Evolutionary conservation across 1,140 invertebrate genomes (phyloP), one percentile per base, ranked within the genome.

Genomic region (Nebria ingens): DNA sequence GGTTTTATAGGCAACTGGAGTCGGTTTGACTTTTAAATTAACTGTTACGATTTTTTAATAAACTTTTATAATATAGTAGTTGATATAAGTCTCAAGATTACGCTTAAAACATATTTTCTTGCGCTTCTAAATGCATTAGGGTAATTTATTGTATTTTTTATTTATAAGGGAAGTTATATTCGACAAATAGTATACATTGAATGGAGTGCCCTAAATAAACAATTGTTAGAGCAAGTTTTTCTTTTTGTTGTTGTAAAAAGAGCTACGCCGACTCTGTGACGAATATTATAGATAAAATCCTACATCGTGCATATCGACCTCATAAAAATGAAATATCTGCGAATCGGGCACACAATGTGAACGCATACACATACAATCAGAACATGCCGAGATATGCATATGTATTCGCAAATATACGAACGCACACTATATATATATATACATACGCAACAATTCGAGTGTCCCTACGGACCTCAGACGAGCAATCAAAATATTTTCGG

Each of bases 261-360:
- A 9, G 25, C 25, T 34, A 34, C n/a, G 25, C 25, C 25, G 25
- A 34, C 25, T 34, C 25, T 34, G 25, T 34, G 25, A 34, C n/a
- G 25, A n/a, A 6, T 34, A n/a, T 34, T n/a, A 34, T 34, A 62
- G 59, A 62, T 62, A 59, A 61, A 61, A 60, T 61, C 55, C 58
- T 53, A 53, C 57, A 53, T 50, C 59, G 55, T 58, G 58, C 59
- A 60, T 61, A 61, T 61, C 52, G 59, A 29, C 55, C 53, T 58
- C 57, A 62, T 62, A 62, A 61, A 62, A 61, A 58, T 62, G 61
- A 62, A 59, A 61, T 57, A 55, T 59, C 57, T 56, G 53, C 57
- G 59, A 62, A 62, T 62, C 54, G 55, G 57, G 56, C 25, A 34
- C 25, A 34, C 25, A n/a, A 34, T 34, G n/a, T 34, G n/a, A 34